Percentiles rank a stretch among this genome's conserved stretches.
phyloP scores from a whole-genome alignment of 1,140 invertebrate species.

The Andricus grossulariae region DNA sequence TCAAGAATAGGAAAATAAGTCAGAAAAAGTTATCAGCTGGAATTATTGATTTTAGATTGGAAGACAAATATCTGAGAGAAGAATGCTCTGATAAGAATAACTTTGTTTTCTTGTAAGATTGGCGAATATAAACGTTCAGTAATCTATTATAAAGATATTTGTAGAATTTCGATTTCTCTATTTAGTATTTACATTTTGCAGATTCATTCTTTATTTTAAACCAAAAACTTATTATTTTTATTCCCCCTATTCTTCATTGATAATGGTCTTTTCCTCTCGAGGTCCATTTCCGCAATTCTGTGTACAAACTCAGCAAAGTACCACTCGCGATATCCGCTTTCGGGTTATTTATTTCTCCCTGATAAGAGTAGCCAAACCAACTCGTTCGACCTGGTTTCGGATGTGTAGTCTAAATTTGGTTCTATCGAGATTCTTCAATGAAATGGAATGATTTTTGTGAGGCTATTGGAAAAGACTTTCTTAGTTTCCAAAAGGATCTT shows the following conservation, averaged over 20 bases:
- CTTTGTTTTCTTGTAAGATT: not conserved
- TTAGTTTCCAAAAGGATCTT: not conserved
- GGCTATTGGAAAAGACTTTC: not conserved
- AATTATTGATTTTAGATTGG: conserved; percentile 8
- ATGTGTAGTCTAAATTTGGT: conserved; percentile 26
- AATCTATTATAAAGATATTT: not conserved
- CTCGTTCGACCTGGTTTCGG: conserved; percentile 24
- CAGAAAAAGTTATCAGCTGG: not conserved
- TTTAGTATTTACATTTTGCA: not conserved
- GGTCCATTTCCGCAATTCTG: conserved; percentile 9
- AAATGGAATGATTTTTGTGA: not conserved
- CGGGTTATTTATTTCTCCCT: conserved; percentile 48
- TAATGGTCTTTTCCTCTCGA: conserved; percentile 26
- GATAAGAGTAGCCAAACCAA: conserved; percentile 42
- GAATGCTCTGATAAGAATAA: not conserved
- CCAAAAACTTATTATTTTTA: conserved; percentile 26
- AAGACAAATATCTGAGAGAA: not conserved
- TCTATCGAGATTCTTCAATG: conserved; percentile 1
- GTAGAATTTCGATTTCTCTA: not conserved
- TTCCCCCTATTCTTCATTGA: conserved; percentile 4
- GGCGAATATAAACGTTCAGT: not conserved
- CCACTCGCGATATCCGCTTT: conserved; percentile 46
- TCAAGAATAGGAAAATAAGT: not conserved
- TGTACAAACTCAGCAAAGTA: conserved; percentile 37
- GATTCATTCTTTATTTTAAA: no score